These are phyloP conservation scores for Myrmecophaga tridactyla DNA, from an alignment of 2,113 vertebrate species.

Conservation along the genomic window DNA sequence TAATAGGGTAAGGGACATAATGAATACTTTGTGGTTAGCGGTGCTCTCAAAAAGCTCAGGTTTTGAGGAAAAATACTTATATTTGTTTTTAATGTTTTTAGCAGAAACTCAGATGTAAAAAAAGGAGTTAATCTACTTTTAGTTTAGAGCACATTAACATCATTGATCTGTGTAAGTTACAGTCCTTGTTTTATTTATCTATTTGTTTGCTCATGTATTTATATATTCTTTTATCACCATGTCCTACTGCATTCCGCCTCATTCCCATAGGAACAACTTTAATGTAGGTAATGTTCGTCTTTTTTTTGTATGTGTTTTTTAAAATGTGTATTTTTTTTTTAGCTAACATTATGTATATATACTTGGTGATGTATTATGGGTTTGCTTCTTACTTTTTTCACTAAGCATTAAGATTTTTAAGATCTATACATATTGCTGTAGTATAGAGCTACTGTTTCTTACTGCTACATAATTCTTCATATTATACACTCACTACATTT, in stretches of 20 bases:
- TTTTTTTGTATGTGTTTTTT: background rate
- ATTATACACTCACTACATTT: background rate
- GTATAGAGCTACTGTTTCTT: background rate
- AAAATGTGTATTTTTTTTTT: background rate
- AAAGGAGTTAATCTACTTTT: background rate
- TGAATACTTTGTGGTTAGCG: background rate
- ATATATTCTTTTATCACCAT: background rate
- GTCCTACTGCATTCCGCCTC: background rate
- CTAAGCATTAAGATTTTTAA: background rate
- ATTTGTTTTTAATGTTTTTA: background rate
- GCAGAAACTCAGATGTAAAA: background rate
- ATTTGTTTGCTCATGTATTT: background rate
- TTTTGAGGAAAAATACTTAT: background rate
- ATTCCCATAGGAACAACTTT: background rate
- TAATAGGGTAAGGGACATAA: background rate
- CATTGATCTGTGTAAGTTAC: background rate
- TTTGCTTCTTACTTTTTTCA: background rate
- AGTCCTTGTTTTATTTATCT: background rate
- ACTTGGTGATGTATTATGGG: background rate
- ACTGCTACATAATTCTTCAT: background rate
- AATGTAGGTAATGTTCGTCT: background rate
- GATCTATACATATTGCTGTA: background rate
- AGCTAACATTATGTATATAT: background rate
- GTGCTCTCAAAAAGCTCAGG: background rate
- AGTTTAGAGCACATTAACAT: background rate